phyloP scores from a whole-genome alignment of 2,113 vertebrate species.

The Oophaga pumilio region DNA sequence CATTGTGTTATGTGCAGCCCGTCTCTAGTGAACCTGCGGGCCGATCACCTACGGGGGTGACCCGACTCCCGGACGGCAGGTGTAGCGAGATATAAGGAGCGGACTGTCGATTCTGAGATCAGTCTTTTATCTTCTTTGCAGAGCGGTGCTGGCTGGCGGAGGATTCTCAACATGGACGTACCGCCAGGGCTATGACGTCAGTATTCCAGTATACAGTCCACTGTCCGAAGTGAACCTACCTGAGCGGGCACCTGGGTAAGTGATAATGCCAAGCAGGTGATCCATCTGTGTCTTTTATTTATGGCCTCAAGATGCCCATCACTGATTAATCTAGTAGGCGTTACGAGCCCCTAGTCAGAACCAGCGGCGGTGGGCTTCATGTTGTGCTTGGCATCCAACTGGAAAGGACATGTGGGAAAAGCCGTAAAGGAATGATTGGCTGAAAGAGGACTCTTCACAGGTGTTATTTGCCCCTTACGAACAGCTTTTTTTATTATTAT shows the following conservation, averaged over 20 bases:
- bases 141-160: constrained; percentile 91
- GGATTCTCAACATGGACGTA: constrained; percentile 98
- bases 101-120: neutral
- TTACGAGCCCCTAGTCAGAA: too few relatives aligned
- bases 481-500: too few relatives aligned
- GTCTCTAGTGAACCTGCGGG: too few relatives aligned
- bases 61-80: too few relatives aligned
- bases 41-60: too few relatives aligned
- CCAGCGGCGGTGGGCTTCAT: neutral
- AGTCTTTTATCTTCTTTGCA: constrained; percentile 60
- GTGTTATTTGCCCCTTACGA: too few relatives aligned
- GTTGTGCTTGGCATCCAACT: neutral
- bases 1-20: too few relatives aligned
- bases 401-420: neutral
- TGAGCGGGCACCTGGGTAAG: constrained; percentile 89
- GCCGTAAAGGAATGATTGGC: neutral
- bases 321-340: too few relatives aligned
- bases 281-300: neutral
- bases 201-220: constrained; percentile 94
- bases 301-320: too few relatives aligned
- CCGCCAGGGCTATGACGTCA: constrained; percentile 96
- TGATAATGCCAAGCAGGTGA: neutral
- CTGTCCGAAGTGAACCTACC: constrained; percentile 88
- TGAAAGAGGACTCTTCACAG: neutral
- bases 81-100: neutral